phyloP scores from a whole-genome alignment of 2,888 invertebrate species.

The Teleiodes luculella region DNA sequence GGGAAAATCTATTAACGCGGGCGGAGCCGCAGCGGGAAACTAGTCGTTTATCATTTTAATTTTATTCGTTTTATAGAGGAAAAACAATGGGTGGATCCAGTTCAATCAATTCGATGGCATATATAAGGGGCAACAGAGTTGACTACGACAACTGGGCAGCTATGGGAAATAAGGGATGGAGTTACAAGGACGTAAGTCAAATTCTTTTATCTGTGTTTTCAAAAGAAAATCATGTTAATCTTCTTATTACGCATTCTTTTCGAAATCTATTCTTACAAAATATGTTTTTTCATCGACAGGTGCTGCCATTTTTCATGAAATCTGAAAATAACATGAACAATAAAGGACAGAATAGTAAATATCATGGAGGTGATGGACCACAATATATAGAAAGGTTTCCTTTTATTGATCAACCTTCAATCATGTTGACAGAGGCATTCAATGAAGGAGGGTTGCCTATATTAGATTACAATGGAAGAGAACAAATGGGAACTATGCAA shows the following conservation, averaged over 20 bases:
- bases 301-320: slow-evolving; percentile 83
- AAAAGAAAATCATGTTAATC: background rate
- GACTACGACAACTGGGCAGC: slow-evolving; percentile 83
- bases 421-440: slow-evolving; percentile 75
- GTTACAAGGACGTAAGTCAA: slow-evolving; percentile 69
- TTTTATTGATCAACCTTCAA: slow-evolving; percentile 77
- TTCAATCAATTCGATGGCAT: slow-evolving; percentile 81
- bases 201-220: background rate
- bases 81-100: slow-evolving; percentile 83
- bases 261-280: background rate
- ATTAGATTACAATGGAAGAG: slow-evolving; percentile 74
- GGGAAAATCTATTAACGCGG: no score
- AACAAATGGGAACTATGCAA: slow-evolving; percentile 77
- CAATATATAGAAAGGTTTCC: slow-evolving; percentile 79
- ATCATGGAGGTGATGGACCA: slow-evolving; percentile 80
- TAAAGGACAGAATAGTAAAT: slow-evolving; percentile 64
- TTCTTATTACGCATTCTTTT: background rate
- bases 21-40: no score
- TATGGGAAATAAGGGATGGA: slow-evolving; percentile 80
- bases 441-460: slow-evolving; percentile 77
- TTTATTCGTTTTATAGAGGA: slow-evolving; percentile 54
- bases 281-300: slow-evolving; percentile 34
- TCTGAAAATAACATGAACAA: slow-evolving; percentile 79
- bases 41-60: background rate
- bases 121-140: slow-evolving; percentile 73